Evolutionary conservation across 2,888 invertebrate species (phyloP).

Genomic region (Spisula solida): DNA sequence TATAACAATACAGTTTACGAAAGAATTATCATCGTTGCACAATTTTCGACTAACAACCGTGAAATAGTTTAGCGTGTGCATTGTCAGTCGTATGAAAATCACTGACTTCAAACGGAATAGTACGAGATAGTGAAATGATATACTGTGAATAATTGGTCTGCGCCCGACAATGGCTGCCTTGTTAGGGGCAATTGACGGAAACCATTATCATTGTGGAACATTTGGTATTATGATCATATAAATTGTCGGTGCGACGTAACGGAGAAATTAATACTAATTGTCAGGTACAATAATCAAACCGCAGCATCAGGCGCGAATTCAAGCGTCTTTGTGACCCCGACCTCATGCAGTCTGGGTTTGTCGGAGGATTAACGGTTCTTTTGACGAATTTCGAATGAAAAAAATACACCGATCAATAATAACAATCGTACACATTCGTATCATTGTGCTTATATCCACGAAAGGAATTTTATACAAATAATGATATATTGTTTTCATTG

Average conservation of each 20-base stretch:
- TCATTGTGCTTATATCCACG: background rate
- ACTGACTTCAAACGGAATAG: slow-evolving; percentile 1
- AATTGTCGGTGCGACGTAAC: background rate
- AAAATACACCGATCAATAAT: background rate
- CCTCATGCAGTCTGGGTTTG: background rate
- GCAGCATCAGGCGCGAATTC: background rate
- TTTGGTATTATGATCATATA: background rate
- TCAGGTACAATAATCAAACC: background rate
- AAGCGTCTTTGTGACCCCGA: slow-evolving; percentile 12
- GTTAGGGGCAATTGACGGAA: background rate
- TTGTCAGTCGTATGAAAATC: background rate
- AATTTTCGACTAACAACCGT: slow-evolving; percentile 15
- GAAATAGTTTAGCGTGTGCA: slow-evolving; percentile 9
- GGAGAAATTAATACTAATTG: slow-evolving; percentile 5
- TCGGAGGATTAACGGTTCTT: background rate
- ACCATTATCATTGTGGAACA: background rate
- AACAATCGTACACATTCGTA: background rate
- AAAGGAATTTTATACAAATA: background rate
- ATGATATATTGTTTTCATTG: background rate
- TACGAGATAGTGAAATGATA: background rate
- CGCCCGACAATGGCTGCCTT: background rate
- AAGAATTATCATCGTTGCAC: slow-evolving; percentile 1
- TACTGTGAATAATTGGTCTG: slow-evolving; percentile 16
- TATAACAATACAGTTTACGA: slow-evolving; percentile 5
- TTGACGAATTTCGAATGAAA: background rate